Base-by-base conservation (phyloP, 2,888 invertebrate genomes). In the Dioctria linearis region DNA sequence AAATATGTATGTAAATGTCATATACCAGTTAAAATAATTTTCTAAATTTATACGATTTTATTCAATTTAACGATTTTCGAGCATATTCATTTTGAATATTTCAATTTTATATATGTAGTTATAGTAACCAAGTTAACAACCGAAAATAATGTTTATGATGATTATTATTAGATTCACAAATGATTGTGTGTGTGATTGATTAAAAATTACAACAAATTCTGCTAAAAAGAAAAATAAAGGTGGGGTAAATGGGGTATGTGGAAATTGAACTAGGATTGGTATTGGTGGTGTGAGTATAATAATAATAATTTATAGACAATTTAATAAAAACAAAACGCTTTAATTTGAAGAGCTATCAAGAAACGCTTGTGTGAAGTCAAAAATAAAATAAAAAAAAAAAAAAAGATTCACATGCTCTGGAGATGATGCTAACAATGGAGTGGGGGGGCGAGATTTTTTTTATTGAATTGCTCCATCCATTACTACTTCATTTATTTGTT, bases 231-330 rank as follows among this genome's bases (percentile, higher is more conserved):
- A 25, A 25, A 25, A 25, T 25, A 43, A 67, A 67, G 49, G 9
- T 67, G n/a, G 67, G 46, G 37, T 46, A 25, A 25, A 25, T 67
- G 49, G 13, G 40, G n/a, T 65, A 65, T 65, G 42, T 42, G 42
- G 46, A 43, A 67, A 67, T 67, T 67, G n/a, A 67, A 67, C 67
- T 67, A 67, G 67, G 65, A 46, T 49, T 67, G 25, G 67, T 43
- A 67, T 67, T 67, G 46, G 25, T 25, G 25, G 25, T 25, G 25
- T 2, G 25, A 25, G 25, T 25, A 25, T 25, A 25, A 25, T 25
- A 25, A 25, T 25, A 25, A 25, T 25, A 25, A 25, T 25, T 25
- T 25, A 25, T 25, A 25, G 2, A 25, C 25, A 25, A 25, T 2
- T 25, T 25, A 25, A 25, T 25, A 25, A 25, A 25, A 25, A 25